Evolutionary conservation across 2,888 invertebrate genomes (phyloP).

Genomic region (Byasa hedistus): DNA sequence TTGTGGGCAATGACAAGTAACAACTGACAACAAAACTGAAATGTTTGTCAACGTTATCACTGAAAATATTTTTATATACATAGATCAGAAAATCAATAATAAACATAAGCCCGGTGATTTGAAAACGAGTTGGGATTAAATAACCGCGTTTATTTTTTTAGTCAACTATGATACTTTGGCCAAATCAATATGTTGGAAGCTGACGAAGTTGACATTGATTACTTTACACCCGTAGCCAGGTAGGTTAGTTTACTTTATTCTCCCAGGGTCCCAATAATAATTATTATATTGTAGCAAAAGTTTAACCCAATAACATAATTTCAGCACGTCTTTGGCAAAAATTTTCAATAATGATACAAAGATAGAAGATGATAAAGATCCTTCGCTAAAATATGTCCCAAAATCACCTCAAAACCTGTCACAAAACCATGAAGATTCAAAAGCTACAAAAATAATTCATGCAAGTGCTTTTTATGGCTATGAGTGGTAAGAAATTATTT

Average conservation of each 20-base stretch:
- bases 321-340: conserved; percentile 63
- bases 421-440: conserved; percentile 45
- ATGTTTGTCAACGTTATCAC: not conserved
- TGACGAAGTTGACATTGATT: conserved; percentile 71
- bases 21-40: not conserved
- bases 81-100: not conserved
- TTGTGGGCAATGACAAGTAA: not conserved
- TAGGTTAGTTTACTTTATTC: conserved; percentile 38
- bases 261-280: conserved; percentile 2
- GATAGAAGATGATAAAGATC: conserved; percentile 46
- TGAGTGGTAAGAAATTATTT: conserved; percentile 55
- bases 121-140: no score
- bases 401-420: conserved; percentile 47
- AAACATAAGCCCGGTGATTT: no score
- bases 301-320: conserved; percentile 31
- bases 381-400: conserved; percentile 63
- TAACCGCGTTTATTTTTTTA: not conserved
- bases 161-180: not conserved
- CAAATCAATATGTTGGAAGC: conserved; percentile 48
- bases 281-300: not conserved
- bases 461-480: conserved; percentile 61
- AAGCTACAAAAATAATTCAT: conserved; percentile 57
- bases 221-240: conserved; percentile 68
- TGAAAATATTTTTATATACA: not conserved
- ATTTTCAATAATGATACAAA: conserved; percentile 54